Base-by-base conservation (phyloP, 2,113 vertebrate genomes). In the Cnemophilus loriae region DNA sequence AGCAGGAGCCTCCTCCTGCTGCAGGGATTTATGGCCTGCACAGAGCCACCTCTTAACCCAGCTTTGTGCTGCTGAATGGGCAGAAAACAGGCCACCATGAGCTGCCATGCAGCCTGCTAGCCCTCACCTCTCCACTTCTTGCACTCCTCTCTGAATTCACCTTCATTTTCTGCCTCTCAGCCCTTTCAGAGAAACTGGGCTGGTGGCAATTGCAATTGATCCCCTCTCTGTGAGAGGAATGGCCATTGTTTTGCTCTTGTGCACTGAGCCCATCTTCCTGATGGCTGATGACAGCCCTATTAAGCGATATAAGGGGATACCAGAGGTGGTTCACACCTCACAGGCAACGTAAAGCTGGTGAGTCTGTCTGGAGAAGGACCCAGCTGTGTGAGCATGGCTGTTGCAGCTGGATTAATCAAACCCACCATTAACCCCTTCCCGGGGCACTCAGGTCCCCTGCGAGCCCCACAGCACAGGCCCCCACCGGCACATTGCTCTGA, bases 321-420 rank as follows among this genome's bases (percentile, higher is more conserved):
- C 56, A 84, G 41, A 32, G 16, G 16, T 77, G 23, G 26, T 78
- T 94, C 56, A 46, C 73, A 61, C 26, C 60, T 59, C 46, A 27
- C n/a, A 30, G 37, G 67, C 57, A 47, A 50, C 4, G 22, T 9
- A 56, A 87, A 87, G 46, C 46, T 16, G 81, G 37, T 4, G 26
- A 79, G 39, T 20, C 74, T 70, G 69, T 49, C 53, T 67, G 76
- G 55, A 69, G 82, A 79, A 76, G 68, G 68, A 67, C 69, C 59
- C 87, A 87, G 77, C 69, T 94, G 64, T 21, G 76, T 22, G 57
- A 95, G 22, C 0, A 0, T 4, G 33, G 56, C 81, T 27, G 20
- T 19, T 61, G 46, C 85, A 93, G 63, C 42, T 50, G 80, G 71
- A 86, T 94, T 93, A 90, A 95, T 92, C 79, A 94, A 86, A 83